Percentiles rank a stretch among this genome's conserved stretches.
phyloP scores from a whole-genome alignment of 2,113 vertebrate species.

The Seriola rivoliana region DNA sequence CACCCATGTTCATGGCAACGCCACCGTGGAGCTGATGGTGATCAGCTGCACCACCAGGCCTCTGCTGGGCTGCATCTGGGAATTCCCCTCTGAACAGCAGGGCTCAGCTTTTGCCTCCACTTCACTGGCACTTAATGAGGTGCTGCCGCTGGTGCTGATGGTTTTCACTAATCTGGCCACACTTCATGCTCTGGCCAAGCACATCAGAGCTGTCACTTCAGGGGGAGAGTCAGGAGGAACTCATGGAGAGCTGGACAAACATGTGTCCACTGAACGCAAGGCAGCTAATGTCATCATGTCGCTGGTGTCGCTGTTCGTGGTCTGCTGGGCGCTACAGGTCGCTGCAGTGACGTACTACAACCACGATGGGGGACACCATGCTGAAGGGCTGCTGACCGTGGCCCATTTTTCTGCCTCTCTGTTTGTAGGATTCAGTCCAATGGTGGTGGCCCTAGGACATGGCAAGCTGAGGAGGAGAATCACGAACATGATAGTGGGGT shows the following conservation, averaged over 20 bases:
- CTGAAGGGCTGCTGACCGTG: conserved; percentile 81
- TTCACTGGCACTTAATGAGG: conserved; percentile 84
- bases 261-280: conserved; percentile 79
- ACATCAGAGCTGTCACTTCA: conserved; percentile 79
- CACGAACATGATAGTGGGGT: conserved; percentile 55
- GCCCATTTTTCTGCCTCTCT: conserved; percentile 84
- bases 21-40: conserved; percentile 85
- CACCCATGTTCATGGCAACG: conserved; percentile 77
- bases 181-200: conserved; percentile 80
- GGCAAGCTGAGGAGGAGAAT: conserved; percentile 83
- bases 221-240: conserved; percentile 26
- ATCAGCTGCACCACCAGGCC: conserved; percentile 87
- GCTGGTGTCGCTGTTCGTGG: conserved; percentile 82
- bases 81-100: conserved; percentile 79
- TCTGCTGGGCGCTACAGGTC: conserved; percentile 85
- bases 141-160: conserved; percentile 84
- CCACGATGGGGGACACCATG: conserved; percentile 78
- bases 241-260: conserved; percentile 69
- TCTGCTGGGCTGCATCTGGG: conserved; percentile 86
- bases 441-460: conserved; percentile 86
- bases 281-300: conserved; percentile 85
- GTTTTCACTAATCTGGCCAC: conserved; percentile 81
- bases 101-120: conserved; percentile 80
- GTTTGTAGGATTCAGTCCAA: conserved; percentile 86
- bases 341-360: conserved; percentile 87